Base-by-base conservation (phyloP, 2,797 vertebrate species). In the Dendrocincla tyrannina region DNA sequence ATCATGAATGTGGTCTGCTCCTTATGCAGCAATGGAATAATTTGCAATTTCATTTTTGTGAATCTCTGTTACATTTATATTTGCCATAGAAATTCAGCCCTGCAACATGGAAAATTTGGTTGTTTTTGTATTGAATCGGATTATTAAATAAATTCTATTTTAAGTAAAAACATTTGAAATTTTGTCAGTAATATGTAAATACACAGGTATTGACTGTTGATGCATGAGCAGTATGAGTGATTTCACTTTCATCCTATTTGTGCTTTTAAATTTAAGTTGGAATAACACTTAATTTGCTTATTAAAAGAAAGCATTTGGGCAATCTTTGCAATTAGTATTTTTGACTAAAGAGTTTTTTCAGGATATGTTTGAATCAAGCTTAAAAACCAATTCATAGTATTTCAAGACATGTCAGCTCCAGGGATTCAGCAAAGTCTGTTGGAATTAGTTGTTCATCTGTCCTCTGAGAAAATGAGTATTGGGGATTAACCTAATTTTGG, bases 341-440 rank as follows among this genome's bases (percentile, higher is more conserved):
- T 85, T 56, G 14, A 32, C 33, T 60, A 23, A 7, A 30, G 25
- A 44, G 37, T 14, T 22, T 28, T 47, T 41, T 68, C 9, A 18
- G 47, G 35, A 12, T 68, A 23, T n/a, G 25, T 67, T 62, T 83
- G 58, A 75, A 67, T 58, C 10, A 52, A 20, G 28, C 63, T 58
- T 35, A 19, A 37, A 89, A 80, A 35, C 9, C 32, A 47, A 22
- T 7, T 70, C 5, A 5, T 39, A 46, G 4, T 49, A 32, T 59
- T 85, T 35, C n/a, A 78, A 53, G 28, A 74, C 62, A 19, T 1
- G 3, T 50, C 24, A 59, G 8, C 46, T 88, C 27, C 41, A 47
- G 58, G 19, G 46, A 25, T 75, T 70, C 42, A 33, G 1, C 22
- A 39, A 32, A 70, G 22, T 72, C 44, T 2, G 0, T 63, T 0